Conservation (phyloP, 2,797 vertebrate species). For the Periophthalmus magnuspinnatus region DNA sequence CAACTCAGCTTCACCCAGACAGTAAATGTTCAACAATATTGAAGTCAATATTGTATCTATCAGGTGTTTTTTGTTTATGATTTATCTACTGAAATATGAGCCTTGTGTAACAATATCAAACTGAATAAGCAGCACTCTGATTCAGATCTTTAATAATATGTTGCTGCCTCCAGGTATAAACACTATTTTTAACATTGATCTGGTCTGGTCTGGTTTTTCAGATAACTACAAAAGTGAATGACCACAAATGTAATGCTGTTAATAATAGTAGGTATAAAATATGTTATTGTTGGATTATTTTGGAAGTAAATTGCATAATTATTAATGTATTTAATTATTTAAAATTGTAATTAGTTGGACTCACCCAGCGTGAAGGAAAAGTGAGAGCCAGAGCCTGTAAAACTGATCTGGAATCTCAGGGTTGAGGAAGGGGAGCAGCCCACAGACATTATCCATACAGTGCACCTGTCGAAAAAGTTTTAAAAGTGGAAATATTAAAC, state of each 20-base stretch:
- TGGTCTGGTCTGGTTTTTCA: neutral
- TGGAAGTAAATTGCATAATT: neutral
- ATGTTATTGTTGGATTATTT: no score
- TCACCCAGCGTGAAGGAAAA: conserved; percentile 97
- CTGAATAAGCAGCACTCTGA: conserved; percentile 19
- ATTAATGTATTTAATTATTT: neutral
- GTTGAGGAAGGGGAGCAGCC: conserved; percentile 95
- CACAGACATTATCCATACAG: conserved; percentile 97
- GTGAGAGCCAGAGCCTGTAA: conserved; percentile 95
- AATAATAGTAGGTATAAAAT: neutral
- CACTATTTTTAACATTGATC: conserved; percentile 10
- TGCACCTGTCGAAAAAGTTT: conserved; percentile 81
- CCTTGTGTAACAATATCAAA: conserved; percentile 16
- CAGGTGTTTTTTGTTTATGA: conserved; percentile 9
- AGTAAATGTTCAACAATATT: neutral
- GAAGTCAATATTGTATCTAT: neutral
- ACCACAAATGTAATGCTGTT: neutral
- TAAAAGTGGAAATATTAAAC: neutral
- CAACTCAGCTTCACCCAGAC: neutral
- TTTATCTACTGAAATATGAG: conserved; percentile 11
- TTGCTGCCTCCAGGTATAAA: neutral
- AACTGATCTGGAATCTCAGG: conserved; percentile 97
- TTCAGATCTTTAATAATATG: conserved; percentile 36
- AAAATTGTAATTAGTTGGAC: conserved; percentile 37
- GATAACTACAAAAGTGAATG: neutral